Percentiles rank a stretch among this genome's conserved stretches.
Evolutionary conservation across 2,888 invertebrate genomes (phyloP).

Genomic region (Rugalucina vietnamica): DNA sequence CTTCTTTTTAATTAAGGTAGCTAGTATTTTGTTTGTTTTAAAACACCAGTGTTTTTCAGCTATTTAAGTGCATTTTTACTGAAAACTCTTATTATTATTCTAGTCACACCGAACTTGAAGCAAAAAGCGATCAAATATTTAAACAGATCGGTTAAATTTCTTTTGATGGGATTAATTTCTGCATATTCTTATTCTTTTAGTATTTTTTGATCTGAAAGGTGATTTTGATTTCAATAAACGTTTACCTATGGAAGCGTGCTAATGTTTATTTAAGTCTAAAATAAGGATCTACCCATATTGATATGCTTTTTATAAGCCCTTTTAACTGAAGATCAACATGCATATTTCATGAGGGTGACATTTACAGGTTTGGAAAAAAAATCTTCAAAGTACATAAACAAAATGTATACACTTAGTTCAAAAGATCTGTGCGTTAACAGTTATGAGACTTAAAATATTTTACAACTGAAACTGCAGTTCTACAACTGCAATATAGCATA

Average conservation of each 20-base stretch:
- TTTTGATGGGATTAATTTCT: slow-evolving; percentile 3
- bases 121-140: slow-evolving; percentile 9
- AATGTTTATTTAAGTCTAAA: background rate
- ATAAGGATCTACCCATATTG: background rate
- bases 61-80: no score
- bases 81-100: background rate
- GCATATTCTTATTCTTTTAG: background rate
- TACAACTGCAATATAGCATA: background rate
- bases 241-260: background rate
- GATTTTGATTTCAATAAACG: background rate
- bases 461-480: no score
- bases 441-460: background rate
- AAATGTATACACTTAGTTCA: background rate
- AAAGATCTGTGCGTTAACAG: background rate
- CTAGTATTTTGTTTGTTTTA: no score
- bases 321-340: background rate
- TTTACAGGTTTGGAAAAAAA: no score
- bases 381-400: no score
- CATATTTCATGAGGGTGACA: background rate
- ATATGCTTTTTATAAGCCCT: background rate
- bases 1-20: no score
- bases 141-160: slow-evolving; percentile 9
- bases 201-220: background rate
- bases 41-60: no score
- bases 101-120: background rate